Evolutionary conservation across 2,797 vertebrate species (phyloP), one percentile per base, ranked within the genome.

Genomic region (Chloroceryle amazona): DNA sequence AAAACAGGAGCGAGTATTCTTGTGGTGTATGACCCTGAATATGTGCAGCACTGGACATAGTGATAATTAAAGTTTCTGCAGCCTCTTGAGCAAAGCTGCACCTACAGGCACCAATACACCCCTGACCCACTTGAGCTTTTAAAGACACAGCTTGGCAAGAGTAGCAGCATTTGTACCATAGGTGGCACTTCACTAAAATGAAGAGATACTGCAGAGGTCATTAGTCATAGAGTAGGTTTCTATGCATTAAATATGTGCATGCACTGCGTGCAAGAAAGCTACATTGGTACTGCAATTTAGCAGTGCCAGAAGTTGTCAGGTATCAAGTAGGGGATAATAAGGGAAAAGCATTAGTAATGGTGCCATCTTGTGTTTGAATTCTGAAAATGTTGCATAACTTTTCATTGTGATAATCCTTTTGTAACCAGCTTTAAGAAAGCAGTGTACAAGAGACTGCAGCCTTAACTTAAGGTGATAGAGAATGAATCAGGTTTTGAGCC

Each of bases 321-420:
- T n/a, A 54, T 13, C 22, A 12, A 82, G 74, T 5, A 9, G 35
- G 18, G 29, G n/a, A 51, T 44, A 67, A 81, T 46, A 63, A 2
- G 35, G 52, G 86, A 87, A 97, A 98, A 98, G 46, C 58, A 78
- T 92, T 98, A 93, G 89, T 97, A 94, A 98, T 90, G 94, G 96
- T 97, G 98, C 98, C 98, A 98, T 90, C 98, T 98, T 97, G 98
- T 98, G 98, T 95, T 92, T 86, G 49, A 96, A 91, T 84, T 66
- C 60, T 37, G 93, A 93, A 96, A 97, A 68, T 19, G 61, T 47
- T 35, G 26, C 10, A 10, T 63, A 81, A 49, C 6, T 49, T 51
- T 58, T 54, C 1, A 0, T 52, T 44, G 1, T 20, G 7, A 9
- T 61, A 29, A 78, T 61, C 25, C 0, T 3, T 82, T 90, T 60